Evolutionary conservation across 2,797 vertebrate species (phyloP).

Genomic region (Enteromius unitaeniatus): DNA sequence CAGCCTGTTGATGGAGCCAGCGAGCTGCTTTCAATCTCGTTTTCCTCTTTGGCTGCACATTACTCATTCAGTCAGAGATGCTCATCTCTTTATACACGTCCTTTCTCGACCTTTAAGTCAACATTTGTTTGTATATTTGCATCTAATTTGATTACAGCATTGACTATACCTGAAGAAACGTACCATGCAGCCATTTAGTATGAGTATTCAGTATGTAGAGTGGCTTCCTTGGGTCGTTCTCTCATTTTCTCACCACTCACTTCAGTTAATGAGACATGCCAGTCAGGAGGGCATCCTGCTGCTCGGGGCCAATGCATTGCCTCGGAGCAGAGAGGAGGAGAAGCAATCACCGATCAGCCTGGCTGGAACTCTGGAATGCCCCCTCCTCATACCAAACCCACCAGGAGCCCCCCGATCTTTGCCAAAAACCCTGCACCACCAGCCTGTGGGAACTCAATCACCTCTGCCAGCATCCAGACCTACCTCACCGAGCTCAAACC

Average conservation of each 20-base stretch:
- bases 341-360: conserved; percentile 76
- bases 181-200: neutral
- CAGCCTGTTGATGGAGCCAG: conserved; percentile 61
- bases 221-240: conserved; percentile 53
- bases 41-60: conserved; percentile 8
- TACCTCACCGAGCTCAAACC: conserved; percentile 17
- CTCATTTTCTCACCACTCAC: conserved; percentile 62
- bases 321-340: conserved; percentile 72
- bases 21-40: conserved; percentile 49
- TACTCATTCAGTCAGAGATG: conserved; percentile 61
- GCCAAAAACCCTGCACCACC: conserved; percentile 53
- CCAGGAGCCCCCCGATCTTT: conserved; percentile 57
- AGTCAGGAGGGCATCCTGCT: conserved; percentile 76
- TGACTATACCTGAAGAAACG: conserved; percentile 6
- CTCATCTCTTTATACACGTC: conserved; percentile 57
- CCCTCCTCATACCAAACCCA: conserved; percentile 67
- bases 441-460: conserved; percentile 61
- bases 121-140: conserved; percentile 60
- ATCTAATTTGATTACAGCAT: conserved; percentile 56
- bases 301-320: conserved; percentile 68
- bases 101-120: conserved; percentile 19
- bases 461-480: conserved; percentile 49
- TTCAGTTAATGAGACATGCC: conserved; percentile 76
- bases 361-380: conserved; percentile 80
- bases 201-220: neutral